Evolutionary conservation across 2,113 vertebrate species (phyloP), one percentile per base, ranked within the genome.

Genomic region (Suncus etruscus): DNA sequence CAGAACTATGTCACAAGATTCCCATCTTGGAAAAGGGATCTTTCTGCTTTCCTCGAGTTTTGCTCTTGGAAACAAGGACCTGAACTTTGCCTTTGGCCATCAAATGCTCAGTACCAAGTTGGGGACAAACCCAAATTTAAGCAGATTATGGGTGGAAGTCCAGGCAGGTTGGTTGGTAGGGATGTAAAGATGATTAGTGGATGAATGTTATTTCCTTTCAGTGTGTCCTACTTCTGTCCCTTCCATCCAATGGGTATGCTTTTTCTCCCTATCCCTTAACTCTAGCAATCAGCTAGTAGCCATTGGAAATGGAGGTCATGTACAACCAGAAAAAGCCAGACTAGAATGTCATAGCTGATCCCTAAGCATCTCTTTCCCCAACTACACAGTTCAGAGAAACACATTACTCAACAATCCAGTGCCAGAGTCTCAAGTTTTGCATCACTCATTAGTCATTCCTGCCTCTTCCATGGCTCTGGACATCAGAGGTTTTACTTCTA

Each of bases 201-300:
- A 48, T 27, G 7, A 61, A 27, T 63, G n/a, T 31, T 5, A 87
- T 74, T 88, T 93, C 65, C 47, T 90, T 78, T 69, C 32, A 73
- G 51, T 83, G 74, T 8, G 15, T 25, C 14, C 68, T 8, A 31
- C 51, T 82, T 25, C 9, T 24, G 70, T 32, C 10, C 1, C 11
- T 32, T 88, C 27, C 69, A 85, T 61, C 68, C 29, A 25, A 80
- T 2, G 29, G 50, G 29, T 6, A 51, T 1, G n/a, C 8, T 1
- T 50, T 73, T 89, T n/a, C 47, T 91, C 45, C 11, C 51, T 80
- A 11, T 29, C 39, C 8, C 12, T 61, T 45, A 61, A 31, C 16
- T 81, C 8, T 45, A 63, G 69, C 63, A 58, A 69, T 39, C 63
- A 94, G 24, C 9, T 73, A 6, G 24, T 32, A 27, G 54, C 14